Percentiles rank a stretch among this genome's conserved stretches.
phyloP scores from a whole-genome alignment of 2,797 vertebrate species.

The Coccyzus lansbergi region DNA sequence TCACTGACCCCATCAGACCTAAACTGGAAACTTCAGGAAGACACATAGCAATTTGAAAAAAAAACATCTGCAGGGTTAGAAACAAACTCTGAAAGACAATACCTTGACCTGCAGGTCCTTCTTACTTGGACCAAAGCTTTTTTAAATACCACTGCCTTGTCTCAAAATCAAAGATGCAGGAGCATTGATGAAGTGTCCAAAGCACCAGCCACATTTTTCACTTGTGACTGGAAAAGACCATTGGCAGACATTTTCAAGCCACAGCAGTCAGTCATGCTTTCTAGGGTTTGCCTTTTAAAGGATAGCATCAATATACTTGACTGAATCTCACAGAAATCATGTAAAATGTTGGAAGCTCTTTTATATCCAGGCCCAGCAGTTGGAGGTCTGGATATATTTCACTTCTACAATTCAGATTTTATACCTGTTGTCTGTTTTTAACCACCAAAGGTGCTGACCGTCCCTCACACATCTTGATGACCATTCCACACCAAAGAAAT shows the following conservation, averaged over 20 bases:
- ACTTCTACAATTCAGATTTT: not conserved
- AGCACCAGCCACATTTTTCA: not conserved
- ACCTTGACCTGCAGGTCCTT: not conserved
- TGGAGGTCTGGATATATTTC: not conserved
- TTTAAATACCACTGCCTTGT: not conserved
- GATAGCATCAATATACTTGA: not conserved
- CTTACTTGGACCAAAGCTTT: not conserved
- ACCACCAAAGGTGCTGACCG: accelerated
- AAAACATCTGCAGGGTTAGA: not conserved
- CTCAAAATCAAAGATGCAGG: not conserved
- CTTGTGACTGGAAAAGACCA: not conserved
- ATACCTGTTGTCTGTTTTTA: not conserved
- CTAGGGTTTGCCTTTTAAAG: not conserved
- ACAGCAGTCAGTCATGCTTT: not conserved
- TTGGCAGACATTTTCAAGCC: not conserved
- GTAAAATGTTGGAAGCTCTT: not conserved
- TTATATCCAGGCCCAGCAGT: not conserved
- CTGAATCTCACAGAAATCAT: not conserved
- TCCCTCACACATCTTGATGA: accelerated
- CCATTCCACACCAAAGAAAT: not conserved
- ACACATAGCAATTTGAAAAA: not conserved
- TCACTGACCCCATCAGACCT: not conserved
- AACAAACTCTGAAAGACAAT: not conserved
- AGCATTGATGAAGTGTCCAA: not conserved
- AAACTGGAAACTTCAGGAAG: not conserved